phyloP scores from a whole-genome alignment of 2,113 vertebrate species.

The Chloroceryle aenea region DNA sequence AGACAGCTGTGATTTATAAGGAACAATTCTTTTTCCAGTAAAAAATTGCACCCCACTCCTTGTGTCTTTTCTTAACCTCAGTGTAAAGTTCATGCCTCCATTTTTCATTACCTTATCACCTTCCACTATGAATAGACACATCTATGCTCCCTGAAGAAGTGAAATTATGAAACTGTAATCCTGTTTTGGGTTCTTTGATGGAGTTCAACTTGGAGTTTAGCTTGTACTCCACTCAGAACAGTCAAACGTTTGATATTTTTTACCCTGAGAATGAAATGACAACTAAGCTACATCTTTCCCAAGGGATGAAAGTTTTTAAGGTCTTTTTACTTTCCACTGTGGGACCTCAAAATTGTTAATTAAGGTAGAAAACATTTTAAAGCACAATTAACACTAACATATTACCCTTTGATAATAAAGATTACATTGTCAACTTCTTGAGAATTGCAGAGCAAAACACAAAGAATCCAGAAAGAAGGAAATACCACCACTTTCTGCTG shows the following conservation, averaged over 20 bases:
- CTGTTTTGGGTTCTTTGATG: neutral
- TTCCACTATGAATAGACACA: neutral
- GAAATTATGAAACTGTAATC: neutral
- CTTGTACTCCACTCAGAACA: neutral
- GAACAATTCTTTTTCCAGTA: neutral
- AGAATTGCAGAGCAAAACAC: neutral
- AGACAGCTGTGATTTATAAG: neutral
- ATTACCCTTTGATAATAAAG: neutral
- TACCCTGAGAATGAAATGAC: neutral
- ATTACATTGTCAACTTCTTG: neutral
- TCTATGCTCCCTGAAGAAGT: neutral
- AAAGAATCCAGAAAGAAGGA: neutral
- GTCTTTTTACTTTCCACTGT: neutral
- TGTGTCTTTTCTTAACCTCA: neutral
- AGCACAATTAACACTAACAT: neutral
- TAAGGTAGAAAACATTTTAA: neutral
- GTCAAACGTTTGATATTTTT: neutral
- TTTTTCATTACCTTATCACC: neutral
- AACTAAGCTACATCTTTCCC: neutral
- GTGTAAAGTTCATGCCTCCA: neutral
- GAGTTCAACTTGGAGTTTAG: neutral
- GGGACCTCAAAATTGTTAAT: neutral
- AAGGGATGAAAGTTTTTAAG: neutral
- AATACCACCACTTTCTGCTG: neutral
- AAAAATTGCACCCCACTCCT: fast-evolving